Evolutionary conservation across 2,888 invertebrate species (phyloP).

Genomic region (Pocota personata): DNA sequence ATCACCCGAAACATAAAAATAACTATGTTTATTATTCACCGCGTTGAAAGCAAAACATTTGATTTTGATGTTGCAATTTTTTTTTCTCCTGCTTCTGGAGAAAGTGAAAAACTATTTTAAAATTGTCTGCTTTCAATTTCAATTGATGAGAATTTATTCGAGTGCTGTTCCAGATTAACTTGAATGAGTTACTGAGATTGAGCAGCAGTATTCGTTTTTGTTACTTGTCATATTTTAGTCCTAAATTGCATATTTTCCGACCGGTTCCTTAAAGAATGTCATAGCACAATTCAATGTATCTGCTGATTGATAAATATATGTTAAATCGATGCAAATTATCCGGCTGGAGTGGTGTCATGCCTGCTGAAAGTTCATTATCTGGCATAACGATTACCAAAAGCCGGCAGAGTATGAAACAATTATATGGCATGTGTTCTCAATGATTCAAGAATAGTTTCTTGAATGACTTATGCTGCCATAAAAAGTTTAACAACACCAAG

Average conservation of each 20-base stretch:
- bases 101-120: conserved; percentile 28
- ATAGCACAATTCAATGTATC: neutral
- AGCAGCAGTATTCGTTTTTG: neutral
- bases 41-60: conserved; percentile 53
- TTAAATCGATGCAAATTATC: neutral
- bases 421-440: neutral
- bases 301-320: neutral
- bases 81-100: conserved; percentile 12
- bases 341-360: neutral
- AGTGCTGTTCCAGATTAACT: neutral
- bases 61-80: conserved; percentile 50
- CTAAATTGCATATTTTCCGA: neutral
- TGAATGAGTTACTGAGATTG: neutral
- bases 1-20: conserved; percentile 60
- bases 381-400: neutral
- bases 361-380: neutral
- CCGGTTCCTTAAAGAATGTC: neutral
- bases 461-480: conserved; percentile 3
- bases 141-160: neutral
- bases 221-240: neutral
- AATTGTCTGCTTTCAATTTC: conserved; percentile 20
- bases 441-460: neutral
- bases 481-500: conserved; percentile 12
- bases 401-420: neutral
- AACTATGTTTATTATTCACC: conserved; percentile 68